phyloP scores from a whole-genome alignment of 2,888 invertebrate species.

The Capitulum mitella region DNA sequence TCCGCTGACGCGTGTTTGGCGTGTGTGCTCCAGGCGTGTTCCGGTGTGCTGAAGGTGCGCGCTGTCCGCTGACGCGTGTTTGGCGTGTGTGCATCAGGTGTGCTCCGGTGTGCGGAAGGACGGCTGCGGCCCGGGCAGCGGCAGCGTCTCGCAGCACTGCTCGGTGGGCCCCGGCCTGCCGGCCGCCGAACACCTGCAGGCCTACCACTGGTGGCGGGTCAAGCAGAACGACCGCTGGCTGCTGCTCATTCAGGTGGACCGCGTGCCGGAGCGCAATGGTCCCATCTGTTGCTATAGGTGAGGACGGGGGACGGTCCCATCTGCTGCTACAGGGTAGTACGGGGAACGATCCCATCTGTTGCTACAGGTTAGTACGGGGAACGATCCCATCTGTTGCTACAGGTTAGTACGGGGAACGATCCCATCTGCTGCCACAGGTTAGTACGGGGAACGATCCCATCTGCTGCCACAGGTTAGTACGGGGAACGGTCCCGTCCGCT shows the following conservation, averaged over 20 bases:
- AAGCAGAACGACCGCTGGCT: conserved; percentile 60
- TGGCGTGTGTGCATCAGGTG: too few species aligned
- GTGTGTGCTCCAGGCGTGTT: too few species aligned
- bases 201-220: conserved; percentile 52
- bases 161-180: conserved; percentile 64
- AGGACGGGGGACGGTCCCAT: conserved; percentile 50
- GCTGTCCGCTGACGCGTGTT: too few species aligned
- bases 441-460: background rate
- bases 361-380: background rate
- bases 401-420: conserved; percentile 69
- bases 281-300: conserved; percentile 75
- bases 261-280: conserved; percentile 75
- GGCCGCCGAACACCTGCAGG: conserved; percentile 52
- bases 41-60: too few species aligned
- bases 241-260: conserved; percentile 61
- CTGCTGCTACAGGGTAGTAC: too few species aligned
- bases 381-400: conserved; percentile 54
- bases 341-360: background rate
- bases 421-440: conserved; percentile 75
- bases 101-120: conserved; percentile 50
- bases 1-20: too few species aligned
- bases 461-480: background rate
- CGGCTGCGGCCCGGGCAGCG: conserved; percentile 57
- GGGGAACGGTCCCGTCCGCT: conserved; percentile 49
- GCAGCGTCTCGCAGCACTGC: conserved; percentile 57